These are phyloP conservation scores for Resseliella maxima DNA, from an alignment of 2,888 invertebrate species.

Conservation along the genomic window DNA sequence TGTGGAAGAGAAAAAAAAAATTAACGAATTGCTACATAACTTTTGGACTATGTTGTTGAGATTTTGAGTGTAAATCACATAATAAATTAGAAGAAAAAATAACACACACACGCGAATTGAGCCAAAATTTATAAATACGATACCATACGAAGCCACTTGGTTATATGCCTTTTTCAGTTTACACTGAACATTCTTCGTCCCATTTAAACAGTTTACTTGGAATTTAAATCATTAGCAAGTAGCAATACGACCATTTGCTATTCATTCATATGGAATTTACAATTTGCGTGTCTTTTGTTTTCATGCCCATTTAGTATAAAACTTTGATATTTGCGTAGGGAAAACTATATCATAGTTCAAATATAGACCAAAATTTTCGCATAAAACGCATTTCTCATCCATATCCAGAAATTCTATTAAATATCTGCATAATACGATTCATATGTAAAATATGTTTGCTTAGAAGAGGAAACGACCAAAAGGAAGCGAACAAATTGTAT, in stretches of 20 bases:
- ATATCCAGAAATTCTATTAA: slow-evolving; percentile 13
- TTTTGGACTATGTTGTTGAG: too few species aligned
- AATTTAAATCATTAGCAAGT: slow-evolving; percentile 28
- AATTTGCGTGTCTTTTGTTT: slow-evolving; percentile 25
- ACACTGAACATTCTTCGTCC: neutral
- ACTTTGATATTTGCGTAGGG: slow-evolving; percentile 28
- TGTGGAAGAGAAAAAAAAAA: too few species aligned
- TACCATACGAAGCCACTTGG: too few species aligned
- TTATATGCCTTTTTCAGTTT: neutral
- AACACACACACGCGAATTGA: too few species aligned
- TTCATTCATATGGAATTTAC: slow-evolving; percentile 29
- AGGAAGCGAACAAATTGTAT: too few species aligned
- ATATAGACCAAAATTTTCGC: neutral
- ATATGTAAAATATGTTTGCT: slow-evolving; percentile 13
- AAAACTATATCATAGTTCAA: neutral
- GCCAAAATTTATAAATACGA: too few species aligned
- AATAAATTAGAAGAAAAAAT: too few species aligned
- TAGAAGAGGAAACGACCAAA: neutral
- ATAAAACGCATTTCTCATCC: neutral
- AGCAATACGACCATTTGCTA: slow-evolving; percentile 36
- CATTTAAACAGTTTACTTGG: slow-evolving; percentile 33
- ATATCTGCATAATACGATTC: neutral
- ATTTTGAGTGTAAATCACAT: too few species aligned
- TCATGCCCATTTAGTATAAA: slow-evolving; percentile 18
- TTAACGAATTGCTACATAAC: too few species aligned